phyloP scores from a whole-genome alignment of 1,140 invertebrate genomes.

The Sarcophaga bullata region DNA sequence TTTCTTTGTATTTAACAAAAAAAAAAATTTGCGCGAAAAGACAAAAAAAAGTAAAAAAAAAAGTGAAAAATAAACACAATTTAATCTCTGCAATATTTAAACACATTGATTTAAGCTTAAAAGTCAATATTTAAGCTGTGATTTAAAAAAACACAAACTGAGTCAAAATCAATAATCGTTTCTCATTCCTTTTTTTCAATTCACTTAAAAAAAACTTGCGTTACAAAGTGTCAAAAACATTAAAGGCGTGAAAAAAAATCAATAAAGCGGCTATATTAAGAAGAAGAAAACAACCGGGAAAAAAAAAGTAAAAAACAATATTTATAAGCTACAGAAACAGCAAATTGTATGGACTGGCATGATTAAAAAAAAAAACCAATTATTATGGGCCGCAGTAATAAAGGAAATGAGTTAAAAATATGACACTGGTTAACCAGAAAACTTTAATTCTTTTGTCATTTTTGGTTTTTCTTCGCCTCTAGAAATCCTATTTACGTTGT shows the following conservation, averaged over 20 bases:
- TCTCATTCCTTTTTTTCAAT: too few species aligned
- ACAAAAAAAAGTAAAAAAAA: too few species aligned
- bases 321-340: too few species aligned
- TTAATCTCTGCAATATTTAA: not conserved
- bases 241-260: conserved; percentile 11
- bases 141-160: not conserved
- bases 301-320: too few species aligned
- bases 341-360: not conserved
- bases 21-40: not conserved
- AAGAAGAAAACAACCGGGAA: too few species aligned
- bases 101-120: not conserved
- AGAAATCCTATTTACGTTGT: too few species aligned
- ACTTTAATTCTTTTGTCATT: too few species aligned
- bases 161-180: not conserved
- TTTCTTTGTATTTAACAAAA: not conserved
- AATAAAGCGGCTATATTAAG: not conserved
- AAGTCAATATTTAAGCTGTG: not conserved
- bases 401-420: not conserved
- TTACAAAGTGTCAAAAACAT: not conserved
- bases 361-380: not conserved
- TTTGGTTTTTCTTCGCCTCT: too few species aligned
- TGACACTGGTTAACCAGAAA: too few species aligned
- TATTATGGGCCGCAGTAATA: not conserved
- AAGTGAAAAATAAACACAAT: not conserved
- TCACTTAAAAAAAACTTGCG: too few species aligned